phyloP scores from a whole-genome alignment of 2,797 vertebrate species.

The Cephalopachus bancanus region DNA sequence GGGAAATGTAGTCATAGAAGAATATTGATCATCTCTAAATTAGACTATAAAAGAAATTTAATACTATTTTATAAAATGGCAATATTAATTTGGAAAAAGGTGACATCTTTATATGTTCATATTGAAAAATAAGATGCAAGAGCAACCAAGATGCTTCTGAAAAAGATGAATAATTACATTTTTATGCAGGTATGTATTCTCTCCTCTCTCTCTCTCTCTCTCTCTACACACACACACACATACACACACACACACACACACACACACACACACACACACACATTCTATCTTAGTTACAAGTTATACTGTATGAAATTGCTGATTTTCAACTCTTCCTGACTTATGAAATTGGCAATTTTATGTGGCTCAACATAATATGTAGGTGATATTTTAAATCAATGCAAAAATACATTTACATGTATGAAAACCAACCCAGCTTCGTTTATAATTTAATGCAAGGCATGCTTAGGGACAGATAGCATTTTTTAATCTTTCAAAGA shows the following conservation, averaged over 20 bases:
- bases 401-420: not conserved
- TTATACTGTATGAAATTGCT: not conserved
- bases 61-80: not conserved
- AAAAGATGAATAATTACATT: not conserved
- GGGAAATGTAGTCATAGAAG: not conserved
- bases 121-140: slow-evolving; percentile 10
- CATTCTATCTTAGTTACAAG: not conserved
- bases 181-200: not conserved
- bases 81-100: slow-evolving; percentile 27
- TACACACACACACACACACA: not conserved
- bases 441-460: not conserved
- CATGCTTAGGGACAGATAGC: not conserved
- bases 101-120: not conserved
- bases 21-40: not conserved
- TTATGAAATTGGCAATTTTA: not conserved
- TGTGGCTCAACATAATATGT: not conserved
- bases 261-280: too few relatives aligned
- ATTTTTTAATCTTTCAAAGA: not conserved
- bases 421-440: not conserved
- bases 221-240: not conserved
- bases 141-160: not conserved
- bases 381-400: not conserved
- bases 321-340: not conserved
- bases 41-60: not conserved
- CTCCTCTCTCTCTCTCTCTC: not conserved